Evolutionary conservation across 2,888 invertebrate species (phyloP).

Genomic region (Spodoptera exigua): DNA sequence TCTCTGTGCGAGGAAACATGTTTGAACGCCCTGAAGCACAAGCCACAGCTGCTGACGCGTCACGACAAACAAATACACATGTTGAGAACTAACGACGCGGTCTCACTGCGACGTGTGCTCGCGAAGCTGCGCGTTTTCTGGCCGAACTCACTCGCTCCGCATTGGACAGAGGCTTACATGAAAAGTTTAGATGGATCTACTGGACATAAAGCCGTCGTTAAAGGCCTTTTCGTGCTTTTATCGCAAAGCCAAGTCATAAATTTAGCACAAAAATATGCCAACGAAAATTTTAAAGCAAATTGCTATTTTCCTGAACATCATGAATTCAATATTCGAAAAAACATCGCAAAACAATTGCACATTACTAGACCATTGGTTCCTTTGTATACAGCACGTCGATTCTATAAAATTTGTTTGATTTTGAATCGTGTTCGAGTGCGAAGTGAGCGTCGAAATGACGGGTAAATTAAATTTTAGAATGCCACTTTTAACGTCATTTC

Average conservation of each 20-base stretch:
- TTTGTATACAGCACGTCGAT: constrained; percentile 63
- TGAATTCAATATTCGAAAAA: constrained; percentile 68
- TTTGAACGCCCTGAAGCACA: constrained; percentile 78
- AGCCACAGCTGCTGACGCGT: constrained; percentile 67
- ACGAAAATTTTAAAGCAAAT: constrained; percentile 65
- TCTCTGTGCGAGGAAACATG: constrained; percentile 65
- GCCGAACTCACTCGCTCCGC: constrained; percentile 66
- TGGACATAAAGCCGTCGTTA: constrained; percentile 65
- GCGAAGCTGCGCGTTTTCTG: constrained; percentile 76
- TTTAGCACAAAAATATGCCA: constrained; percentile 68
- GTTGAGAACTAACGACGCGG: constrained; percentile 62
- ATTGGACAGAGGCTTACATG: constrained; percentile 64
- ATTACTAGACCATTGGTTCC: constrained; percentile 72
- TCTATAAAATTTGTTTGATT: too few species aligned
- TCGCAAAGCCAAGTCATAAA: constrained; percentile 61
- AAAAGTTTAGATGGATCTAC: constrained; percentile 59
- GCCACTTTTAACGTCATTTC: too few species aligned
- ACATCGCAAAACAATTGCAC: constrained; percentile 73
- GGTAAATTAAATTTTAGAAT: too few species aligned
- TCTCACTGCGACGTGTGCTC: constrained; percentile 62
- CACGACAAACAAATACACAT: constrained; percentile 60
- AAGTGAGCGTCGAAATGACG: too few species aligned
- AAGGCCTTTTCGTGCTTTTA: constrained; percentile 68
- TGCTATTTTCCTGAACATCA: too few species aligned
- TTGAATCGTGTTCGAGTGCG: too few species aligned